Evolutionary conservation across 2,888 invertebrate genomes (phyloP).

Genomic region (Nomada flava): DNA sequence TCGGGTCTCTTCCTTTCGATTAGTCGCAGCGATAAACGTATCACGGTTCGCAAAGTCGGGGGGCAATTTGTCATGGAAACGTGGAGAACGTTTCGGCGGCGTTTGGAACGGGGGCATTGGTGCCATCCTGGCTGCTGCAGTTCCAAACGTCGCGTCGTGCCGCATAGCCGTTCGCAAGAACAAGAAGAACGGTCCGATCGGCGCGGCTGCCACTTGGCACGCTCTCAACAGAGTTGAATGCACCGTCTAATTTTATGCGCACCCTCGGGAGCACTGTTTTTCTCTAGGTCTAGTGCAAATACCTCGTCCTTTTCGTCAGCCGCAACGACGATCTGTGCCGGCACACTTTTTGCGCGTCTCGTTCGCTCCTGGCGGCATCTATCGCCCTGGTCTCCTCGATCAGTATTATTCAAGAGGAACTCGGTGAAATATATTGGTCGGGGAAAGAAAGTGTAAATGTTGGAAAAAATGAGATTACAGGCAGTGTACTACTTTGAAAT

Average conservation of each 20-base stretch:
- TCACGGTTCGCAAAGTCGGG: slow-evolving; percentile 32
- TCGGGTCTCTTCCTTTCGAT: slow-evolving; percentile 4
- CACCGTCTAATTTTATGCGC: slow-evolving; percentile 77
- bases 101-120: slow-evolving; percentile 73
- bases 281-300: slow-evolving; percentile 76
- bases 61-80: slow-evolving; percentile 51
- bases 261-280: slow-evolving; percentile 63
- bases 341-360: slow-evolving; percentile 16
- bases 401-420: background rate
- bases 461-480: no score
- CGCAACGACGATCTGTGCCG: slow-evolving; percentile 10
- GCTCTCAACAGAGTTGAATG: slow-evolving; percentile 76
- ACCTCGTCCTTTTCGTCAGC: slow-evolving; percentile 55
- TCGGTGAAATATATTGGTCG: no score
- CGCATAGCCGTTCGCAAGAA: slow-evolving; percentile 49
- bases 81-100: slow-evolving; percentile 40
- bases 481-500: no score
- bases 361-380: background rate
- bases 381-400: background rate
- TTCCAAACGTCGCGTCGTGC: slow-evolving; percentile 33
- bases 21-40: slow-evolving; percentile 32
- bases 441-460: no score
- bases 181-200: slow-evolving; percentile 39
- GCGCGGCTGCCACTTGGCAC: slow-evolving; percentile 69
- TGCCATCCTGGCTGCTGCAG: slow-evolving; percentile 69